Evolutionary conservation across 2,113 vertebrate species (phyloP).

Genomic region (Rafetus swinhoei): DNA sequence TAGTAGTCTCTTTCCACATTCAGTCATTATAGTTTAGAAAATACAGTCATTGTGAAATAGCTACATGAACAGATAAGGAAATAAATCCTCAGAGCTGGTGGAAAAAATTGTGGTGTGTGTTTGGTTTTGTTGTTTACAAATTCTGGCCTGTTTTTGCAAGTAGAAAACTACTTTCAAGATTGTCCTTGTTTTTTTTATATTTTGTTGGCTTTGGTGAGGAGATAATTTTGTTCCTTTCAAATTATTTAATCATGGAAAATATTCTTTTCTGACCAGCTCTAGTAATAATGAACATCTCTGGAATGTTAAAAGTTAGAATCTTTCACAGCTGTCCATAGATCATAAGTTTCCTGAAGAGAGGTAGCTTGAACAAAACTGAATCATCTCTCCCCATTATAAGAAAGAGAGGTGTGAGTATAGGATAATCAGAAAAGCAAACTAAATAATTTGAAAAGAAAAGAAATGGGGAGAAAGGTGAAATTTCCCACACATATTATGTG

Average conservation of each 20-base stretch:
- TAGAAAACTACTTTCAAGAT: not conserved
- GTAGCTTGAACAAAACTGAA: not conserved
- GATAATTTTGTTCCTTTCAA: constrained; percentile 19
- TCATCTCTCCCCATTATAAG: not conserved
- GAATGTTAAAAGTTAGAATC: not conserved
- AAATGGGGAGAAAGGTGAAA: not conserved
- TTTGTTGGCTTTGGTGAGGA: not conserved
- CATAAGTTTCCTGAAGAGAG: not conserved
- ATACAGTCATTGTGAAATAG: not conserved
- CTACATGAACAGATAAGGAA: not conserved
- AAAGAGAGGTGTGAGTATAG: not conserved
- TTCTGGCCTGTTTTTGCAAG: not conserved
- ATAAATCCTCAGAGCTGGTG: constrained; percentile 12
- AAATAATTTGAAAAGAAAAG: not conserved
- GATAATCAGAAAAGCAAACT: not conserved
- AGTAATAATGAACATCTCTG: not conserved
- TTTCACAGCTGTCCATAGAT: not conserved
- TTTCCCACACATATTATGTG: not conserved
- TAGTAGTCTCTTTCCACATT: constrained; percentile 53
- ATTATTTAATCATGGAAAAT: constrained; percentile 19
- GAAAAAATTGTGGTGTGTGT: constrained; percentile 1
- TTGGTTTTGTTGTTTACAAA: not conserved
- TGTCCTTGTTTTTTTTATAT: not conserved
- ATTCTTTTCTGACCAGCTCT: not conserved
- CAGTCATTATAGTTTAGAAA: constrained; percentile 26